Evolutionary conservation across 2,888 invertebrate genomes (phyloP), one percentile per base, ranked within the genome.

Genomic region (Uloborus plumipes): DNA sequence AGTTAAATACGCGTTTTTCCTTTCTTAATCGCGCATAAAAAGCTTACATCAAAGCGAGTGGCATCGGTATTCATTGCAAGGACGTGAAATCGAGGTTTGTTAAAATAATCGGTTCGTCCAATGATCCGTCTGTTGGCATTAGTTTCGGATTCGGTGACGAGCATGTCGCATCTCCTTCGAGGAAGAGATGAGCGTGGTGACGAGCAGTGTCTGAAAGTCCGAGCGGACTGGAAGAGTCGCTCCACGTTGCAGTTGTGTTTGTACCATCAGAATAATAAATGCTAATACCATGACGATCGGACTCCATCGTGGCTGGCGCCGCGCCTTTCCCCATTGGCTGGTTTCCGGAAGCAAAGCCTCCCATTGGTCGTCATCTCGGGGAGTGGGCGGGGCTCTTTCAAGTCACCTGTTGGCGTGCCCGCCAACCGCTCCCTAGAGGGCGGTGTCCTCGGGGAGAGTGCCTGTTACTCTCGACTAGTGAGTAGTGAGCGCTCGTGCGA

Each of bases 371-470:
- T 11, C 16, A 39, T 51, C n/a, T 49, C 53, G 55, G 47, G 66
- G 49, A 67, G 69, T 47, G 31, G 84, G 84, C 66, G 84, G 84
- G 53, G 74, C 76, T 51, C 13, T 20, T 66, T 72, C 73, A 80
- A 72, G 78, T 84, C 84, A 84, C 84, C 84, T 84, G 84, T 84
- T 84, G 84, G 84, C 76, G 75, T 73, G 69, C 69, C 84, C 74
- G 67, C 84, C 84, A 84, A 84, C 84, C 84, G 80, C 76, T 84
- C 84, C 84, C 84, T 76, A 79, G 84, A 69, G 84, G 83, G 84
- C 80, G 84, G 74, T 76, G 70, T 84, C 84, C 84, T 69, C 50
- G 67, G 79, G 84, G 80, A 77, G 72, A 71, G 84, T 59, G 84
- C 80, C 79, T 80, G 84, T 80, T 80, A 80, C 79, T 84, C 80